A percentile compares a stretch with the other conserved stretches of the same genome.
These are phyloP conservation scores for Tympanuchus pallidicinctus DNA, from an alignment of 2,113 vertebrate species.

Conservation along the genomic window DNA sequence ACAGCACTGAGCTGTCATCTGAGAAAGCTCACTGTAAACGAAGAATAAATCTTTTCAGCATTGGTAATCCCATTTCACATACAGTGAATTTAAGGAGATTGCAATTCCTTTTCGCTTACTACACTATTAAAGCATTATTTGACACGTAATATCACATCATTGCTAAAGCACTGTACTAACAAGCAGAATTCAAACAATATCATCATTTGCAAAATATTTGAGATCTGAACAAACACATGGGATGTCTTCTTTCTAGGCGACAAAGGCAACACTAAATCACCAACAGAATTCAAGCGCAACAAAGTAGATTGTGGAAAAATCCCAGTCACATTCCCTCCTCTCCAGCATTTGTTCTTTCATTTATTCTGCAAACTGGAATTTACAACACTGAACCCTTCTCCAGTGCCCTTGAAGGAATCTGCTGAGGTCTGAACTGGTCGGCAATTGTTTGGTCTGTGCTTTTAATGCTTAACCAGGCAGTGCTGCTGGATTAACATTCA, in stretches of 20 bases:
- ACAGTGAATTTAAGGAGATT: background rate
- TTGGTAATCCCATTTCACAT: background rate
- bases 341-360: conserved; percentile 57
- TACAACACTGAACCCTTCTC: conserved; percentile 74
- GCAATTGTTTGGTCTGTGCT: background rate
- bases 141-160: background rate
- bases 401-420: conserved; percentile 20
- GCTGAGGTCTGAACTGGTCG: background rate
- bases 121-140: background rate
- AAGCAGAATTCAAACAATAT: background rate
- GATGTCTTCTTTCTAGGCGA: background rate
- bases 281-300: background rate
- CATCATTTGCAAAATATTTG: background rate
- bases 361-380: conserved; percentile 83
- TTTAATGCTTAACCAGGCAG: background rate
- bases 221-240: background rate
- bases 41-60: background rate
- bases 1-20: background rate
- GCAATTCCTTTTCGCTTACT: background rate
- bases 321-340: conserved; percentile 22
- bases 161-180: background rate
- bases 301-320: background rate
- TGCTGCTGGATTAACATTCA: background rate
- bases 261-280: background rate
- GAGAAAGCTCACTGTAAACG: background rate